A percentile compares a stretch with the other conserved stretches of the same genome.
These are phyloP conservation scores for Bovichtus diacanthus DNA, from an alignment of 2,797 vertebrate species.

Conservation along the genomic window DNA sequence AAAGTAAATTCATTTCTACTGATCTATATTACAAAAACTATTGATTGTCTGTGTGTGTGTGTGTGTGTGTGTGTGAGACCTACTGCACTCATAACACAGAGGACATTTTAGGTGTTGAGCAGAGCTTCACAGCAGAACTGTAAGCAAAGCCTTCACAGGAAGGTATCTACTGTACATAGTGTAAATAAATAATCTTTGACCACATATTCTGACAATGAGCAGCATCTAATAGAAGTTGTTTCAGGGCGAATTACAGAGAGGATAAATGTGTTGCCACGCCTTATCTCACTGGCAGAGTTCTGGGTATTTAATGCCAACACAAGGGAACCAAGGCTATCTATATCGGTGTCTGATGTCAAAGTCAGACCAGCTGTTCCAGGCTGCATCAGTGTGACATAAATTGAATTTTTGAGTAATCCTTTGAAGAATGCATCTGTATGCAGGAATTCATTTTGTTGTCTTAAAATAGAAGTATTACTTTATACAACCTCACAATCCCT, in stretches of 20 bases:
- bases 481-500: constrained; percentile 70
- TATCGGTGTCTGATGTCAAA: constrained; percentile 86
- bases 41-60: background rate
- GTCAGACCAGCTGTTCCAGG: constrained; percentile 84
- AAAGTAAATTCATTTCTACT: constrained; percentile 14
- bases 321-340: constrained; percentile 83
- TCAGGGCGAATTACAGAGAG: constrained; percentile 67
- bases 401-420: constrained; percentile 86
- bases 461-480: constrained; percentile 83
- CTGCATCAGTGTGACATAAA: constrained; percentile 81
- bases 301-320: constrained; percentile 79
- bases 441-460: constrained; percentile 81
- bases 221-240: constrained; percentile 61
- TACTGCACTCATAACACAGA: constrained; percentile 7
- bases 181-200: constrained; percentile 52
- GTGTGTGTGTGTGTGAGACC: constrained; percentile 3
- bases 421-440: constrained; percentile 84
- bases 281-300: constrained; percentile 72
- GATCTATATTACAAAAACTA: background rate
- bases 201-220: constrained; percentile 64
- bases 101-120: background rate
- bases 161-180: constrained; percentile 36
- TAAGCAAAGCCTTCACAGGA: constrained; percentile 3
- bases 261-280: constrained; percentile 74
- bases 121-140: background rate